phyloP scores from a whole-genome alignment of 2,113 vertebrate genomes.

The Boulengeromyrus knoepffleri region DNA sequence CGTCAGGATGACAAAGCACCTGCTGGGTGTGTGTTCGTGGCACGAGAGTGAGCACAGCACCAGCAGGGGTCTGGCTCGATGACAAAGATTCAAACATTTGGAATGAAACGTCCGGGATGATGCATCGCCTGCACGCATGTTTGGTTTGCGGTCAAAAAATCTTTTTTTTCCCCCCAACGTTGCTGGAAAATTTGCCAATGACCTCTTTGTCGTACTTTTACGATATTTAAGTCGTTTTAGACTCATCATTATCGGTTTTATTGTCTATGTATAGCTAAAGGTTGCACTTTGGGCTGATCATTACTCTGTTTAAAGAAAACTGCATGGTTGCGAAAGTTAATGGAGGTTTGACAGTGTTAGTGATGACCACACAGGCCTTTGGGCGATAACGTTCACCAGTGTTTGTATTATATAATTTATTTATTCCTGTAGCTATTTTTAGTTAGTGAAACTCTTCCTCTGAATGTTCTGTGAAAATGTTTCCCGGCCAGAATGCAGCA shows the following conservation, averaged over 20 bases:
- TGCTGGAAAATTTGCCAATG: background rate
- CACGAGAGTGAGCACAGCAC: background rate
- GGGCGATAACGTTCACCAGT: background rate
- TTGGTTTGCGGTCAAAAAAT: background rate
- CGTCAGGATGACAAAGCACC: background rate
- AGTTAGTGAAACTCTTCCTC: background rate
- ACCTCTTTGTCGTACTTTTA: background rate
- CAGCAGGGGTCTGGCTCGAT: background rate
- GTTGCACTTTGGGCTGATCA: background rate
- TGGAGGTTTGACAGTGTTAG: background rate
- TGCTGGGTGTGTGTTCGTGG: background rate
- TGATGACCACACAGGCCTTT: background rate
- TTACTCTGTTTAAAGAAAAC: background rate
- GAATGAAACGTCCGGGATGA: background rate
- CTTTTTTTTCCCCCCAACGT: background rate
- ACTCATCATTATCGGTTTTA: background rate
- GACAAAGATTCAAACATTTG: background rate
- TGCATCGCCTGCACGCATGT: background rate
- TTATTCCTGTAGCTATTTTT: background rate
- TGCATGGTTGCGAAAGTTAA: background rate
- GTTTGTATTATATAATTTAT: constrained; percentile 3
- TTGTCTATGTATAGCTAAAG: background rate
- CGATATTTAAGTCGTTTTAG: background rate
- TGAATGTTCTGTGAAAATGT: background rate
- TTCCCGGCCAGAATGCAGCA: background rate